Evolutionary conservation across 2,113 vertebrate genomes (phyloP).

Genomic region (Camelus dromedarius): DNA sequence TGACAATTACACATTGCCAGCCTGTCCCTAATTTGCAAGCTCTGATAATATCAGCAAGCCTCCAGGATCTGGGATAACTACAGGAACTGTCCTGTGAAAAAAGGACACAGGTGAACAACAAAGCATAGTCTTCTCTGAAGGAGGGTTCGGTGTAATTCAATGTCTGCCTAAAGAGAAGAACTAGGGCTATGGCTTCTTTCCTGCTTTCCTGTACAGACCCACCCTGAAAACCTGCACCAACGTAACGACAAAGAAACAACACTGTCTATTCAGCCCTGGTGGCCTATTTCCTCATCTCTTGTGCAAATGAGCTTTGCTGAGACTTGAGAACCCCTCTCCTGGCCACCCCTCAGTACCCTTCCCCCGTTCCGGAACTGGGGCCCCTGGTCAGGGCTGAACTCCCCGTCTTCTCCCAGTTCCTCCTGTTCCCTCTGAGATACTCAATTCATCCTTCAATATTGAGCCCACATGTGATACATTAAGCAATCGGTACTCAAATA

Average conservation of each 20-base stretch:
- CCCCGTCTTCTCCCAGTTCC: neutral
- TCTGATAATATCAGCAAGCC: neutral
- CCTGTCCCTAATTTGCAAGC: neutral
- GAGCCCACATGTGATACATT: neutral
- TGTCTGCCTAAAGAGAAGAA: neutral
- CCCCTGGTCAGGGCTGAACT: fast-evolving
- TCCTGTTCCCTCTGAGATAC: neutral
- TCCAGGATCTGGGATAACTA: neutral
- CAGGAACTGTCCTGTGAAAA: neutral
- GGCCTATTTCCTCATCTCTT: neutral
- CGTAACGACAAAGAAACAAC: too few relatives aligned
- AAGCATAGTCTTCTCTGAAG: neutral
- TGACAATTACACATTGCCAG: neutral
- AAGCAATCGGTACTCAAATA: neutral
- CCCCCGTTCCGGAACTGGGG: neutral
- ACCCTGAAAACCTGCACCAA: too few relatives aligned
- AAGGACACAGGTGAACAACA: neutral
- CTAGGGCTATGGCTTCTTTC: neutral
- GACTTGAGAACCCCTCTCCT: too few relatives aligned
- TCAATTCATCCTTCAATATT: neutral
- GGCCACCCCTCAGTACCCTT: neutral
- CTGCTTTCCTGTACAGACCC: neutral
- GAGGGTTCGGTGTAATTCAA: neutral
- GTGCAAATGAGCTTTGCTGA: neutral
- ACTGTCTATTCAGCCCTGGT: neutral